Evolutionary conservation across 1,140 invertebrate genomes (phyloP).

Genomic region (Chironomus striatipennis): DNA sequence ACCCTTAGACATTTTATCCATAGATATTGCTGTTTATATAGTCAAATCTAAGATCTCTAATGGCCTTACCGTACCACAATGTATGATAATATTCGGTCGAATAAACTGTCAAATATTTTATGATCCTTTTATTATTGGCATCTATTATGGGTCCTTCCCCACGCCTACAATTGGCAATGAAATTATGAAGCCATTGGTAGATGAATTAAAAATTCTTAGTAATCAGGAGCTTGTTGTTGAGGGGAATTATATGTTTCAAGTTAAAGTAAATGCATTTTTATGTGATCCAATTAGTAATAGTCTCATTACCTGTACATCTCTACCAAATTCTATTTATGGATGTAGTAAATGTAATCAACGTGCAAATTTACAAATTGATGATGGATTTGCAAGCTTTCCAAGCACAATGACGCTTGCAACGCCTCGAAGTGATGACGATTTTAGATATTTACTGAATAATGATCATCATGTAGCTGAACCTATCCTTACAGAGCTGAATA

Average conservation of each 20-base stretch:
- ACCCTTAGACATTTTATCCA: background rate
- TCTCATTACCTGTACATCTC: slow-evolving; percentile 23
- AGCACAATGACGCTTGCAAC: background rate
- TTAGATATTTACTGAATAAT: slow-evolving; percentile 11
- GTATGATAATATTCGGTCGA: slow-evolving; percentile 23
- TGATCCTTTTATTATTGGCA: slow-evolving; percentile 21
- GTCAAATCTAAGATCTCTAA: background rate
- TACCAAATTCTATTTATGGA: slow-evolving; percentile 24
- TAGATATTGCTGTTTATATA: slow-evolving; percentile 11
- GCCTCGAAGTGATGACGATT: slow-evolving; percentile 22
- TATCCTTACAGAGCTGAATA: slow-evolving; percentile 27
- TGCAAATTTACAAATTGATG: background rate
- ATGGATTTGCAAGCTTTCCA: slow-evolving; percentile 19
- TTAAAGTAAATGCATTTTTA: slow-evolving; percentile 20
- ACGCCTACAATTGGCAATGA: slow-evolving; percentile 25
- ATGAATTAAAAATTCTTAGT: slow-evolving; percentile 18
- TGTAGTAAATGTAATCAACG: slow-evolving; percentile 20
- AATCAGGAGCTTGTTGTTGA: background rate
- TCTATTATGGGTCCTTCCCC: slow-evolving; percentile 22
- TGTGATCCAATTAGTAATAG: slow-evolving; percentile 23
- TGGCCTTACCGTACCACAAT: slow-evolving; percentile 15
- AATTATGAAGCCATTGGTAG: slow-evolving; percentile 24
- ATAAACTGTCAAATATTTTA: background rate
- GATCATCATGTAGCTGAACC: slow-evolving; percentile 26
- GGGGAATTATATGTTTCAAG: background rate